These are phyloP conservation scores for Ectropis crepuscularia DNA, from an alignment of 2,888 invertebrate genomes.

Conservation along the genomic window DNA sequence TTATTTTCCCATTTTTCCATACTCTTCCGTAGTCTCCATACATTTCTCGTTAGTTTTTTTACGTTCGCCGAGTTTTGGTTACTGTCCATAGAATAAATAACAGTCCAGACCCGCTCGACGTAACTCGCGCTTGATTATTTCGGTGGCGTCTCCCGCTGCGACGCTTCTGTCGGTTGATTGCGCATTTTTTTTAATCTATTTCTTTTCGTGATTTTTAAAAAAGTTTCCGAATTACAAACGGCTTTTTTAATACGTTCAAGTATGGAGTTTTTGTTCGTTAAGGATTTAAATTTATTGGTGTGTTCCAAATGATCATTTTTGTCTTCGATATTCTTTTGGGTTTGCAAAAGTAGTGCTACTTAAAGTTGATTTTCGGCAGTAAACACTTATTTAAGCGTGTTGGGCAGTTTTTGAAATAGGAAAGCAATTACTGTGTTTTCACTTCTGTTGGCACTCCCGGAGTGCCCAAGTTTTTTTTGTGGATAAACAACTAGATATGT, in stretches of 20 bases:
- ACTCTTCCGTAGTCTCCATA: constrained; percentile 66
- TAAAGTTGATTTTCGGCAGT: too few relatives aligned
- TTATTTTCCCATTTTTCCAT: constrained; percentile 64
- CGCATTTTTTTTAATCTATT: constrained; percentile 55
- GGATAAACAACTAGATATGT: too few relatives aligned
- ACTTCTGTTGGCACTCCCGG: too few relatives aligned
- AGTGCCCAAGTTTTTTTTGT: too few relatives aligned
- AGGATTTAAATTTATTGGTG: neutral
- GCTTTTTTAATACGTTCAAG: constrained; percentile 38
- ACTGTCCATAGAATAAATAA: constrained; percentile 45
- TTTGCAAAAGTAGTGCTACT: neutral
- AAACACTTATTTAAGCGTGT: too few relatives aligned
- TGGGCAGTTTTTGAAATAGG: too few relatives aligned
- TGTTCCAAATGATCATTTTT: neutral
- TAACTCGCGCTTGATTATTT: constrained; percentile 70
- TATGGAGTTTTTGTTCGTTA: constrained; percentile 13
- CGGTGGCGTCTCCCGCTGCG: constrained; percentile 75
- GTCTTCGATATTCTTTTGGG: neutral
- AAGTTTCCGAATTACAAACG: constrained; percentile 33
- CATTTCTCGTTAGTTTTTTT: constrained; percentile 45
- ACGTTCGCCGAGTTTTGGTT: constrained; percentile 59
- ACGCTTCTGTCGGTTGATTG: constrained; percentile 73
- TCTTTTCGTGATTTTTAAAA: constrained; percentile 37
- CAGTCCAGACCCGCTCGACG: neutral
- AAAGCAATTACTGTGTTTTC: too few relatives aligned